Conservation (phyloP, 2,888 invertebrate species). For the Pyrgus malvae region DNA sequence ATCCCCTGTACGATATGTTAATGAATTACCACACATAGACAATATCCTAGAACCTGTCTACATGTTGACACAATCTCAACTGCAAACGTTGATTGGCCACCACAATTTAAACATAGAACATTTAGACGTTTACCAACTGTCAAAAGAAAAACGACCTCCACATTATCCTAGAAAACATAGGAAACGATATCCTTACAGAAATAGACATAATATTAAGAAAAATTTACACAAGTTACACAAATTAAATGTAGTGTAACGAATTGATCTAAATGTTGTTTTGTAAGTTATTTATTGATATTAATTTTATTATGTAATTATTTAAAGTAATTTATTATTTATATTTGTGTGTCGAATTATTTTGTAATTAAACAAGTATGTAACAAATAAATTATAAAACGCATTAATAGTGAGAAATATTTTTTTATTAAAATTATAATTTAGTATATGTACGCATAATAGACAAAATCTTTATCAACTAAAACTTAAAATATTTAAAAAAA, state of each 20-base stretch:
- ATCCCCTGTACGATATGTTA: constrained; percentile 26
- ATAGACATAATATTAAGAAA: constrained; percentile 48
- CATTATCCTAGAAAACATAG: constrained; percentile 50
- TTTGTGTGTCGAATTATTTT: too few species aligned
- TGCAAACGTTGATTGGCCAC: constrained; percentile 60
- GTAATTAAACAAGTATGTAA: too few species aligned
- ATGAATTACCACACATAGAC: constrained; percentile 31
- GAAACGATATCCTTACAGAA: constrained; percentile 45
- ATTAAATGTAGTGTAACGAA: constrained; percentile 28
- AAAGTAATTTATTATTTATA: too few species aligned
- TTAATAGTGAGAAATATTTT: too few species aligned
- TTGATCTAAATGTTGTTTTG: background rate
- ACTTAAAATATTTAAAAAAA: too few species aligned
- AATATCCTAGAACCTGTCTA: constrained; percentile 61
- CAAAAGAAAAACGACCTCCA: constrained; percentile 41
- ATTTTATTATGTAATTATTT: too few species aligned
- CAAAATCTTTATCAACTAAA: too few species aligned
- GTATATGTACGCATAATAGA: too few species aligned
- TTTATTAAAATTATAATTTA: too few species aligned
- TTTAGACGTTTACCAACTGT: constrained; percentile 60
- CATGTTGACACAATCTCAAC: constrained; percentile 63
- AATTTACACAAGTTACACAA: constrained; percentile 55
- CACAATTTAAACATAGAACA: constrained; percentile 67
- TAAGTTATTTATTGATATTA: constrained; percentile 4
- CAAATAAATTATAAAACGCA: too few species aligned